Evolutionary conservation across 2,113 vertebrate species (phyloP), one percentile per base, ranked within the genome.

Genomic region (Lota lota): DNA sequence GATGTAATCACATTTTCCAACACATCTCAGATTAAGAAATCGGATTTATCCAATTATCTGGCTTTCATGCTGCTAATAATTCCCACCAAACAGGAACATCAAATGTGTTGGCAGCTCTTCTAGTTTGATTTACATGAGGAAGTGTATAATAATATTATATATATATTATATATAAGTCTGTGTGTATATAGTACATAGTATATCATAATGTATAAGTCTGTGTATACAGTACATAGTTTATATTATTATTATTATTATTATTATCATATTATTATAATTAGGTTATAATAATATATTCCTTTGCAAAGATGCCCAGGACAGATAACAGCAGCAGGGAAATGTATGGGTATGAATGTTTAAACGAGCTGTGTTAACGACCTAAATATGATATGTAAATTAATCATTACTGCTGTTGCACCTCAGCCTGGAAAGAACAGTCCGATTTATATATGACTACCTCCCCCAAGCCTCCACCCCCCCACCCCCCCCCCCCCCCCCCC

Each of bases 321-420:
- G n/a, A 56, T 5, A 18, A 56, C 15, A 63, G 28, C 28, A 63
- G 81, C 74, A 79, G 67, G 75, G 77, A 76, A 58, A 68, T 84
- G 72, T 67, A 79, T 79, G 72, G 76, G 79, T 80, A 87, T 80
- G 84, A 87, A 84, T 85, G 74, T 61, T 73, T 75, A 87, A 56
- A 18, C 5, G 72, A 36, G 60, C 6, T 28, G 74, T 66, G 56
- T 79, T 83, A 85, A 84, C 20, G 67, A 81, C 64, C 40, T 56
- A 22, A 14, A 65, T 68, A 79, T 85, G 79, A 89, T 75, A 85
- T 89, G 83, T 74, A 84, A 85, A 90, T 87, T 21, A 86, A 24
- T 28, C 61, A 5, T 72, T 76, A 68, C 73, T 61, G 22, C 61
- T 69, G 28, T 33, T 4, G 28, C 28, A 33, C 28, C 28, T 6